Evolutionary conservation across 2,113 vertebrate species (phyloP).

Genomic region (Puffinus mauretanicus): DNA sequence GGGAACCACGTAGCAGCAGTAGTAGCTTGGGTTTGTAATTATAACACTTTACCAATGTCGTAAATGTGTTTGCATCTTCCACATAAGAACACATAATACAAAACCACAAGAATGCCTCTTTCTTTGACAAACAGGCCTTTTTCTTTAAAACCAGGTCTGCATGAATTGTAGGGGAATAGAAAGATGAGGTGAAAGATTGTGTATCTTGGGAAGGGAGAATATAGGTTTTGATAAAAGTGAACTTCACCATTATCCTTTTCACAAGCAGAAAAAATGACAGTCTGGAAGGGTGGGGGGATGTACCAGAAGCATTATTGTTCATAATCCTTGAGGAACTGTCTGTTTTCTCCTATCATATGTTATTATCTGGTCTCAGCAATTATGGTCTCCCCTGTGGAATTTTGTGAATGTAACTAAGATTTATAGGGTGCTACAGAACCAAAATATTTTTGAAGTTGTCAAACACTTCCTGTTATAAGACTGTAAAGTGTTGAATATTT

Average conservation of each 20-base stretch:
- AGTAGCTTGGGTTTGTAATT: neutral
- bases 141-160: neutral
- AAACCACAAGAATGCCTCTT: neutral
- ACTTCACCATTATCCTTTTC: neutral
- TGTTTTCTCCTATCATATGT: neutral
- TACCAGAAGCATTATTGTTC: neutral
- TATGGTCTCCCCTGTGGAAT: neutral
- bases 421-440: slow-evolving; percentile 12
- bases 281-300: neutral
- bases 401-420: slow-evolving; percentile 15
- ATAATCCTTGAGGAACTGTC: neutral
- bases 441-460: slow-evolving; percentile 57
- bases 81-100: neutral
- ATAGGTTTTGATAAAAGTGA: neutral
- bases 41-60: neutral
- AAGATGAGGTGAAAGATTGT: neutral
- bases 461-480: slow-evolving; percentile 24
- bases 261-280: neutral
- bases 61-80: neutral
- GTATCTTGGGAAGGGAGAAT: neutral
- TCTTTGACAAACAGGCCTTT: neutral
- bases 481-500: slow-evolving; percentile 42
- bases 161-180: neutral
- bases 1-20: neutral
- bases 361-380: neutral